Evolutionary conservation across 1,140 invertebrate genomes (phyloP).

Genomic region (Panulirus ornatus): DNA sequence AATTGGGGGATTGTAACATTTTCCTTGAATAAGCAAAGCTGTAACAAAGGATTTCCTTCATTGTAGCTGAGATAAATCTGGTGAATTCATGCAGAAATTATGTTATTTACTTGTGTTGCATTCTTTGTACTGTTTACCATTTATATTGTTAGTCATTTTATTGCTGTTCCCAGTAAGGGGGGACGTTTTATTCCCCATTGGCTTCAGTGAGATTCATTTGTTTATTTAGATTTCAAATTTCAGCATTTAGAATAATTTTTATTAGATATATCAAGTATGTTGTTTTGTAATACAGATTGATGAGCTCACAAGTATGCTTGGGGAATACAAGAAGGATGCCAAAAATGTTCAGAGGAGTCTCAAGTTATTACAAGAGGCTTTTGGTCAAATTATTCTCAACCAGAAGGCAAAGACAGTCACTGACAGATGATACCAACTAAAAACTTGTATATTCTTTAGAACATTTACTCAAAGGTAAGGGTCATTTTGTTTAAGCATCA

Average conservation of each 20-base stretch:
- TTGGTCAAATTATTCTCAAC: background rate
- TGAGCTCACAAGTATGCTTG: slow-evolving; percentile 17
- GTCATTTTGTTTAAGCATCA: background rate
- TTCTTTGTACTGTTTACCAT: background rate
- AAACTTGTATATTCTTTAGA: background rate
- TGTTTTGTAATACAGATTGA: slow-evolving; percentile 18
- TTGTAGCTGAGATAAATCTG: too few relatives aligned
- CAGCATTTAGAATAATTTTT: background rate
- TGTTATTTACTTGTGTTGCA: too few relatives aligned
- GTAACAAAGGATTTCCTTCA: too few relatives aligned
- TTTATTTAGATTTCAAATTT: too few relatives aligned
- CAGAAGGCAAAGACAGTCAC: background rate
- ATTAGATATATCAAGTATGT: too few relatives aligned
- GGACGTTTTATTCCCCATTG: too few relatives aligned
- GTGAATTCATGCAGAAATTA: too few relatives aligned
- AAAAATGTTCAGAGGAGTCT: slow-evolving; percentile 36
- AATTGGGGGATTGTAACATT: too few relatives aligned
- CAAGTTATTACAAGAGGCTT: slow-evolving; percentile 23
- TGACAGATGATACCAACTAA: slow-evolving; percentile 16
- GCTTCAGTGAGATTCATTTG: too few relatives aligned
- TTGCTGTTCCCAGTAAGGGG: too few relatives aligned
- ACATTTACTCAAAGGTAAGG: background rate
- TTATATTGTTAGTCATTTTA: too few relatives aligned
- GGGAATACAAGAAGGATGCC: slow-evolving; percentile 31
- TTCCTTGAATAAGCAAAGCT: too few relatives aligned